Percentiles rank a stretch among this genome's conserved stretches.
phyloP scores from a whole-genome alignment of 1,140 invertebrate species.

The Dufourea novaeangliae region DNA sequence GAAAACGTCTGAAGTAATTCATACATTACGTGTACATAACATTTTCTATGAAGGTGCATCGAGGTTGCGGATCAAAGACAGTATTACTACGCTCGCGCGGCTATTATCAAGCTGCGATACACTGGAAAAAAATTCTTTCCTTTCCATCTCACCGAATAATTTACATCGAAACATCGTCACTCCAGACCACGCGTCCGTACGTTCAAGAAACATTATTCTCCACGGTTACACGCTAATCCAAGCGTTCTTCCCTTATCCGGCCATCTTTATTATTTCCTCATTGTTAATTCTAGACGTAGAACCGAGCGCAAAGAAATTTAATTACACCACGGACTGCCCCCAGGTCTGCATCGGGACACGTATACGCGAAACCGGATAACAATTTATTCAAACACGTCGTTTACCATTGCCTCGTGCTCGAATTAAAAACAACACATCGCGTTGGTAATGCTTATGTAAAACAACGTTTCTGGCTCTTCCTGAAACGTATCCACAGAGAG shows the following conservation, averaged over 20 bases:
- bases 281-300: background rate
- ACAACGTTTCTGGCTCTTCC: slow-evolving; percentile 25
- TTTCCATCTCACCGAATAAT: background rate
- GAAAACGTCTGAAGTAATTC: background rate
- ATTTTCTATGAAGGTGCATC: background rate
- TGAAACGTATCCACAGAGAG: slow-evolving; percentile 14
- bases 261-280: background rate
- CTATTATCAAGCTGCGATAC: background rate
- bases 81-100: no score
- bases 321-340: slow-evolving; percentile 3
- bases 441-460: background rate
- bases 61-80: no score
- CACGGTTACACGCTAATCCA: no score
- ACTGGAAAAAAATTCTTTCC: background rate
- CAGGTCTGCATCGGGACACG: no score
- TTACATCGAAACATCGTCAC: background rate
- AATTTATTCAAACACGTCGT: slow-evolving; percentile 18
- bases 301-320: background rate
- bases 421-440: slow-evolving; percentile 28
- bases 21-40: background rate
- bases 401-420: background rate
- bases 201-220: background rate
- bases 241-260: background rate
- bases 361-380: background rate
- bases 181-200: background rate